Conservation (phyloP, 2,888 invertebrate genomes). For the Lasioglossum villosulum region DNA sequence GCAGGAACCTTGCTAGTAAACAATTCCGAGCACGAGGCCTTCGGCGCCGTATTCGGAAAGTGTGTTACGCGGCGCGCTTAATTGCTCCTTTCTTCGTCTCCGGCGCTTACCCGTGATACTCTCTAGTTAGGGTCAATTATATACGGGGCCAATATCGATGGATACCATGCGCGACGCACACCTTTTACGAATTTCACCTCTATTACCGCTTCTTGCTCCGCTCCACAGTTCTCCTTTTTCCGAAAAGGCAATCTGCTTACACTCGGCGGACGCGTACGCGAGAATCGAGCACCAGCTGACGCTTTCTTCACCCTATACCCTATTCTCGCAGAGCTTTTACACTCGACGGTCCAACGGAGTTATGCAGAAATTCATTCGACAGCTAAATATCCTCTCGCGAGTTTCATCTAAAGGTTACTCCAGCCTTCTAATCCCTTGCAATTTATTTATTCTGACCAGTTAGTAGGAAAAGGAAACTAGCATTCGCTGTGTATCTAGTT, state of each 20-base stretch:
- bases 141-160: slow-evolving; percentile 40
- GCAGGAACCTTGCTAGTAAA: slow-evolving; percentile 53
- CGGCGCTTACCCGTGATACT: slow-evolving; percentile 32
- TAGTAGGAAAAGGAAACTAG: too few relatives aligned
- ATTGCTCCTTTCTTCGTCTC: slow-evolving; percentile 50
- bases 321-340: background rate
- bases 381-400: too few relatives aligned
- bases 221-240: slow-evolving; percentile 18
- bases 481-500: too few relatives aligned
- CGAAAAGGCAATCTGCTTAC: background rate
- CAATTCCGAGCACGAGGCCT: slow-evolving; percentile 52
- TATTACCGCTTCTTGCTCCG: background rate
- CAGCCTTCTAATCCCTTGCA: too few relatives aligned
- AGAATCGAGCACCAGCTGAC: background rate
- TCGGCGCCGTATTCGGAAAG: slow-evolving; percentile 68
- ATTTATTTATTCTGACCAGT: too few relatives aligned
- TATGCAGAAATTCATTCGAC: too few relatives aligned
- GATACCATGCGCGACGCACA: background rate
- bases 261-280: background rate
- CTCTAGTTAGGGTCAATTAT: slow-evolving; percentile 40
- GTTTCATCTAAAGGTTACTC: too few relatives aligned
- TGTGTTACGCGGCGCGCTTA: slow-evolving; percentile 66
- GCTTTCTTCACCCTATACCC: background rate
- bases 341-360: too few relatives aligned
- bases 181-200: slow-evolving; percentile 32